Base-by-base conservation (phyloP, 2,113 vertebrate species). In the Rissa tridactyla region DNA sequence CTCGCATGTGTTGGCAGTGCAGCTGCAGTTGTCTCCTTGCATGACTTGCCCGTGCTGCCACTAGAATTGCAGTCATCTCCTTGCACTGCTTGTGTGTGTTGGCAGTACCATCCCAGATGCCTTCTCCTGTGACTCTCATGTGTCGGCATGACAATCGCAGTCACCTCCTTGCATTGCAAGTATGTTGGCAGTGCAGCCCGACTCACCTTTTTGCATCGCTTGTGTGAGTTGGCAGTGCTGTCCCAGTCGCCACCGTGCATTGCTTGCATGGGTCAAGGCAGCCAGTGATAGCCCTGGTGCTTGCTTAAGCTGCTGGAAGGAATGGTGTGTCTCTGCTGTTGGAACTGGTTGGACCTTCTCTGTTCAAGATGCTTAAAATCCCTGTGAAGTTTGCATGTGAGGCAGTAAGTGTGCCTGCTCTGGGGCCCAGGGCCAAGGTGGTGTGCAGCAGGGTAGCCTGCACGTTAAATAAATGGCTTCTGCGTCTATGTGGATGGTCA, bases 71-170 rank as follows among this genome's bases (percentile, higher is more conserved):
- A 52, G 76, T 34, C 16, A 19, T 16, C 47, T 42, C 30, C 47
- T 16, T 32, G 32, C 26, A 30, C 16, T 17, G 38, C 58, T 17
- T 40, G 16, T 7, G 0, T 20, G 46, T 14, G 7, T 22, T n/a
- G 62, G 46, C 68, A 7, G 25, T 47, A 6, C 32, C 6, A 23
- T 15, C 32, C 8, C 55, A 2, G 27, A 7, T 70, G 25, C 25
- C 22, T 44, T 71, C 49, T 42, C 36, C 6, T 44, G 1, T 14
- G 12, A 26, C 32, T 29, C 7, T 14, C 26, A 2, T 29, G 23
- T 0, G 1, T 66, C 0, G 7, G 21, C 23, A 11, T 19, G n/a
- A 7, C 25, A 19, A 3, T 29, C 1, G 3, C 42, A n/a, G 36
- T 44, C 6, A 0, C 32, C 51, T 27, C 44, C 14, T 79, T 36